These are phyloP conservation scores for Drosophila nikananu DNA, from an alignment of 1,140 invertebrate genomes.

Conservation along the genomic window DNA sequence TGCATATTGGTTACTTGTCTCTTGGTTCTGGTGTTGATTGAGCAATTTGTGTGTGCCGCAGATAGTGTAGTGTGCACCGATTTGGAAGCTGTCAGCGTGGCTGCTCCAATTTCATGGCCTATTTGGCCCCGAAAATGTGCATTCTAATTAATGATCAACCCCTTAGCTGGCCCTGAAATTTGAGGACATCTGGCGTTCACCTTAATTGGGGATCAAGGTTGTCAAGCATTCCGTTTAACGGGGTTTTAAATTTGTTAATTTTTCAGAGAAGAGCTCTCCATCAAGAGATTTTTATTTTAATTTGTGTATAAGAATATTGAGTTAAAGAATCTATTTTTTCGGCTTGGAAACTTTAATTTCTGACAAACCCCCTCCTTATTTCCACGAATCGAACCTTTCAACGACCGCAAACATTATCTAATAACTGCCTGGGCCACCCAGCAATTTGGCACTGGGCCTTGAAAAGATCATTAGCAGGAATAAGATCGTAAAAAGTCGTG, in stretches of 20 bases:
- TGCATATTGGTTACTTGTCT: conserved; percentile 25
- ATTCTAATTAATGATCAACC: conserved; percentile 70
- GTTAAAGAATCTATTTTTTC: too few relatives aligned
- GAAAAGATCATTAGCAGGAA: conserved; percentile 81
- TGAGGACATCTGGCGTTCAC: conserved; percentile 67
- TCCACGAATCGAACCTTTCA: conserved; percentile 18
- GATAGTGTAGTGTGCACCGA: conserved; percentile 51
- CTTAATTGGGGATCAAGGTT: conserved; percentile 52
- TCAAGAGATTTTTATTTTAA: too few relatives aligned
- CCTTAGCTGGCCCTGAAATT: conserved; percentile 52
- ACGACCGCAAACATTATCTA: conserved; percentile 27
- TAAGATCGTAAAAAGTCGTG: conserved; percentile 80
- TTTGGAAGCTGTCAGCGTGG: conserved; percentile 77
- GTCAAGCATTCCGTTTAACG: conserved; percentile 17
- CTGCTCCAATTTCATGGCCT: conserved; percentile 81
- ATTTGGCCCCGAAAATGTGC: conserved; percentile 62
- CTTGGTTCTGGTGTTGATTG: conserved; percentile 68
- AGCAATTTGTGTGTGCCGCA: conserved; percentile 60
- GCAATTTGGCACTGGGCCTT: conserved; percentile 22
- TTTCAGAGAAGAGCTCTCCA: not conserved
- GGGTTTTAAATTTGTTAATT: not conserved
- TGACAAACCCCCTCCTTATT: not conserved
- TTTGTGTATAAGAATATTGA: not conserved
- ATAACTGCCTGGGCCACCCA: conserved; percentile 40
- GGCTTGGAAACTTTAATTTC: not conserved